Evolutionary conservation across 2,113 vertebrate species (phyloP).

Genomic region (Chitala chitala): DNA sequence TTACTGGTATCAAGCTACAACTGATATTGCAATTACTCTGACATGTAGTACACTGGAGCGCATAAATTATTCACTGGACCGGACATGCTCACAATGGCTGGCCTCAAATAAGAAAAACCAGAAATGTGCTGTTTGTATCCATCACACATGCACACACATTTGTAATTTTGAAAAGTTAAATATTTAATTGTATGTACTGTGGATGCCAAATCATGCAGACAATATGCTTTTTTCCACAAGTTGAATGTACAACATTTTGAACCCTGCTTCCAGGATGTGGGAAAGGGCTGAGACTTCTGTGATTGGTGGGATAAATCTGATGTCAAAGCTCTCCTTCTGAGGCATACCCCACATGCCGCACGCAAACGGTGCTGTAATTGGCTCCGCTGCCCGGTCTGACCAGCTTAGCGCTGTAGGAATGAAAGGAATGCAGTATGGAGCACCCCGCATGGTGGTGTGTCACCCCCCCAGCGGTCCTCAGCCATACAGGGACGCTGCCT

Average conservation of each 20-base stretch:
- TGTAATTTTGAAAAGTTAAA: not conserved
- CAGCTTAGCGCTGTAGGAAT: constrained; percentile 57
- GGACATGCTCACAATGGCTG: too few relatives aligned
- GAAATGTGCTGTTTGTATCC: too few relatives aligned
- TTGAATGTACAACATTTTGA: not conserved
- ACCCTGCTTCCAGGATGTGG: not conserved
- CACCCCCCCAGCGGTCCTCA: constrained; percentile 30
- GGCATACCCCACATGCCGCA: constrained; percentile 11
- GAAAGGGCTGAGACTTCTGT: constrained; percentile 1
- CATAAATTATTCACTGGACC: too few relatives aligned
- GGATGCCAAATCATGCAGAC: not conserved
- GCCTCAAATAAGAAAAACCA: too few relatives aligned
- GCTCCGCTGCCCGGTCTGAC: constrained; percentile 40
- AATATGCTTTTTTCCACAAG: not conserved
- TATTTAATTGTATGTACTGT: not conserved
- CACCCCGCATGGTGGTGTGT: too few relatives aligned
- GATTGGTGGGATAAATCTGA: not conserved
- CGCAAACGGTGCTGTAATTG: constrained; percentile 25
- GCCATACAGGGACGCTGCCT: constrained; percentile 6
- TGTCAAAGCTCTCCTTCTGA: constrained; percentile 10
- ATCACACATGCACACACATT: too few relatives aligned
- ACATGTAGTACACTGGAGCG: too few relatives aligned
- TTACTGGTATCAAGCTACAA: not conserved
- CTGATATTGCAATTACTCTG: not conserved
- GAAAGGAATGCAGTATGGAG: constrained; percentile 62